phyloP scores from a whole-genome alignment of 2,113 vertebrate genomes.

The Neotoma lepida region DNA sequence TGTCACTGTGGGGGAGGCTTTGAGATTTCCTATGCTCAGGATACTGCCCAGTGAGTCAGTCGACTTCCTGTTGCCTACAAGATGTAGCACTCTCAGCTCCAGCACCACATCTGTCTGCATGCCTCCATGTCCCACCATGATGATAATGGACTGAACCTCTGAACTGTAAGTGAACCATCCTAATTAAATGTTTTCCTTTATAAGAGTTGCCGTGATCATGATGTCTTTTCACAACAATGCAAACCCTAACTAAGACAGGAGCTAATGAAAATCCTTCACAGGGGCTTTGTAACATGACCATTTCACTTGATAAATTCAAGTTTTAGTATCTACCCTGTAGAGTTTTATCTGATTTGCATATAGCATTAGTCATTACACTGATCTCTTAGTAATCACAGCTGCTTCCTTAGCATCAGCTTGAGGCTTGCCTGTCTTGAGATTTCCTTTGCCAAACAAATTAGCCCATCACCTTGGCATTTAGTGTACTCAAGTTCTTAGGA shows the following conservation, averaged over 20 bases:
- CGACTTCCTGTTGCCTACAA: neutral
- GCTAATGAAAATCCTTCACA: neutral
- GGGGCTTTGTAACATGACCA: neutral
- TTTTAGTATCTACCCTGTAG: neutral
- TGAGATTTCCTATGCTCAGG: neutral
- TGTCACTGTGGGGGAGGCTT: neutral
- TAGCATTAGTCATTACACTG: neutral
- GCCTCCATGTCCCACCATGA: neutral
- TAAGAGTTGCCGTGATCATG: neutral
- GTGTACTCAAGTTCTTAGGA: neutral
- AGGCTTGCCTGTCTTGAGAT: neutral
- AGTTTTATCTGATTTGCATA: slow-evolving; percentile 24
- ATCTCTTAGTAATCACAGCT: too few relatives aligned
- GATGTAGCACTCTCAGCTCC: neutral
- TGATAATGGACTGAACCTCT: neutral
- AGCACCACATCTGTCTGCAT: neutral
- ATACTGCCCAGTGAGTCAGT: neutral
- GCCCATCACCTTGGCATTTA: neutral
- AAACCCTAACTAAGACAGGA: neutral
- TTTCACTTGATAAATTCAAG: neutral
- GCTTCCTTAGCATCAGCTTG: neutral
- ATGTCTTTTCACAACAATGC: neutral
- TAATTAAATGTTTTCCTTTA: neutral
- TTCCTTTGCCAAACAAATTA: neutral
- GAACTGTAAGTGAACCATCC: neutral